Evolutionary conservation across 2,888 invertebrate species (phyloP).

Genomic region (Flexamia atlantica): DNA sequence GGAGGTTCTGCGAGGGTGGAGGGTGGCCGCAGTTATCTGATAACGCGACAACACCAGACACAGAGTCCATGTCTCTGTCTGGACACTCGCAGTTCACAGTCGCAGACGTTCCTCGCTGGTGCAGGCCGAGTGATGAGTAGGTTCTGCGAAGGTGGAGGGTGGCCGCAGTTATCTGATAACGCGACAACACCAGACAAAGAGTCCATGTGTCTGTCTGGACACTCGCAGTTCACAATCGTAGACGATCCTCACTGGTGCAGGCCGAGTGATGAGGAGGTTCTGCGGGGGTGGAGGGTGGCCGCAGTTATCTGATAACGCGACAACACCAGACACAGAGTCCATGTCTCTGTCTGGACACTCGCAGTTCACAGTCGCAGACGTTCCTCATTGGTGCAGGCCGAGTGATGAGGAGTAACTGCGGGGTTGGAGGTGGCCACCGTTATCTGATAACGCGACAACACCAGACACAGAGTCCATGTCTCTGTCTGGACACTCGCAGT

Average conservation of each 20-base stretch:
- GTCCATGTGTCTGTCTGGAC: too few relatives aligned
- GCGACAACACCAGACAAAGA: too few relatives aligned
- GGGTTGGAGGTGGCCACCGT: slow-evolving; percentile 42
- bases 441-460: slow-evolving; percentile 43
- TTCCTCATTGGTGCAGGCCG: too few relatives aligned
- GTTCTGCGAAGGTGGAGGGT: not conserved
- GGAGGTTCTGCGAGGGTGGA: too few relatives aligned
- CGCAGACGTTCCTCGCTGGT: not conserved
- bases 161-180: too few relatives aligned
- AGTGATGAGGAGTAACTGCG: too few relatives aligned
- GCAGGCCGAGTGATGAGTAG: not conserved
- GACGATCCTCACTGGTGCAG: too few relatives aligned
- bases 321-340: slow-evolving; percentile 10
- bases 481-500: too few relatives aligned
- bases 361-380: too few relatives aligned
- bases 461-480: not conserved
- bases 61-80: not conserved
- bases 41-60: slow-evolving; percentile 32
- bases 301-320: slow-evolving; percentile 34
- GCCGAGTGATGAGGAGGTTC: too few relatives aligned
- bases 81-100: not conserved
- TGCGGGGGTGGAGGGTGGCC: slow-evolving; percentile 40
- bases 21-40: slow-evolving; percentile 50
- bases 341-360: not conserved
- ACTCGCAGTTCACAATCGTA: too few relatives aligned